These are phyloP conservation scores for Thamnophis elegans DNA, from an alignment of 2,797 vertebrate species.

Conservation along the genomic window DNA sequence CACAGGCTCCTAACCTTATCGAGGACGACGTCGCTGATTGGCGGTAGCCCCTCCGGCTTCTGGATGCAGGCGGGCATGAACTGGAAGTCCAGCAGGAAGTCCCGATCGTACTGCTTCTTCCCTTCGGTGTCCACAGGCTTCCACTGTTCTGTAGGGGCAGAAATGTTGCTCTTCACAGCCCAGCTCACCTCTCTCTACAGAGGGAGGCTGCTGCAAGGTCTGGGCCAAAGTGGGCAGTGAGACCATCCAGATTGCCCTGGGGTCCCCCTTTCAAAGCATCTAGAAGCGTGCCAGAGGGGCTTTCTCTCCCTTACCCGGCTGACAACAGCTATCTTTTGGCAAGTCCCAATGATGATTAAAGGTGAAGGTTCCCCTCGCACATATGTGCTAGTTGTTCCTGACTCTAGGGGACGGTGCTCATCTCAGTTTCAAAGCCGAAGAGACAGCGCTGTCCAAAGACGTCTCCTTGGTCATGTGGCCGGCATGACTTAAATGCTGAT, in stretches of 20 bases:
- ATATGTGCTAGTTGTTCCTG: no score
- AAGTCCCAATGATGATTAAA: not conserved
- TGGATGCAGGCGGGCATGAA: slow-evolving; percentile 79
- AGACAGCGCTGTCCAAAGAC: no score
- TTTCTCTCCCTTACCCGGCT: not conserved
- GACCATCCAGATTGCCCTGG: not conserved
- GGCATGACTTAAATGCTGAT: no score
- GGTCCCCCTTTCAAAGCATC: not conserved
- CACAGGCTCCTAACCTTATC: slow-evolving; percentile 73
- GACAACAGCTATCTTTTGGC: not conserved
- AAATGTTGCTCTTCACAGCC: not conserved
- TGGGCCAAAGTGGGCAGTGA: not conserved
- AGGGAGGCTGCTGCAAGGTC: not conserved
- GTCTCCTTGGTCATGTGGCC: no score
- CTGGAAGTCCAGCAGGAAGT: slow-evolving; percentile 79
- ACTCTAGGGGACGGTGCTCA: no score
- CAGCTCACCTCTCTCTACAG: not conserved
- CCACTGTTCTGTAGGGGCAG: slow-evolving; percentile 69
- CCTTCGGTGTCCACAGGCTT: slow-evolving; percentile 73
- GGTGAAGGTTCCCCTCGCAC: no score
- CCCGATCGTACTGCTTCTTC: slow-evolving; percentile 78
- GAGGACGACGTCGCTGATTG: slow-evolving; percentile 81
- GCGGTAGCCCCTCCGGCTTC: slow-evolving; percentile 77
- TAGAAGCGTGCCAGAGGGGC: not conserved
- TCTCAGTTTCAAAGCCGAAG: no score